phyloP scores from a whole-genome alignment of 2,888 invertebrate species.

The Psococerastis gibbosa region DNA sequence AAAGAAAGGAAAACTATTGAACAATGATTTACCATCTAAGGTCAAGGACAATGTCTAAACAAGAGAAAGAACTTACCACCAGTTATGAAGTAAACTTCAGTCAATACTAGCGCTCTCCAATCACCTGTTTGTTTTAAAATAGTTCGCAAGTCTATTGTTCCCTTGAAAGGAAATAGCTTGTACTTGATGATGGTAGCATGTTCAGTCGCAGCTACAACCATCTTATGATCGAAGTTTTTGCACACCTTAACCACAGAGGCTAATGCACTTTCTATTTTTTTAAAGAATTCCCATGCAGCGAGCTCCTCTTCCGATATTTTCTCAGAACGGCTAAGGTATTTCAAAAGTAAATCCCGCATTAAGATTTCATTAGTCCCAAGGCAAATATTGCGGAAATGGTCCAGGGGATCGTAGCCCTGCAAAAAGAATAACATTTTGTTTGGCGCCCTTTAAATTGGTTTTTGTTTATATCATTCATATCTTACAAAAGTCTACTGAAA shows the following conservation, averaged over 20 bases:
- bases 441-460: too few relatives aligned
- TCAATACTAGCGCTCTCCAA: constrained; percentile 7
- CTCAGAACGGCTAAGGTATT: constrained; percentile 36
- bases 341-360: constrained; percentile 44
- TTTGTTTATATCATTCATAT: too few relatives aligned
- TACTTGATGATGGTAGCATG: background rate
- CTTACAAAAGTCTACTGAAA: too few relatives aligned
- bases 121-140: background rate
- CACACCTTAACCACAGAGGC: background rate
- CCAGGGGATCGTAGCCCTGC: constrained; percentile 33
- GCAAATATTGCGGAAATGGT: constrained; percentile 37
- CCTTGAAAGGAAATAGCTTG: constrained; percentile 3
- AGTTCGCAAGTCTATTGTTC: constrained; percentile 1
- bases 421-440: constrained; percentile 4
- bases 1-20: too few relatives aligned
- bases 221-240: constrained; percentile 1
- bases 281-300: constrained; percentile 27
- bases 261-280: constrained; percentile 22
- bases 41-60: background rate
- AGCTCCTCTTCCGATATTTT: constrained; percentile 23
- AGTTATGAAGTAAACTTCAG: constrained; percentile 12
- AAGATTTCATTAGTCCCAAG: constrained; percentile 35
- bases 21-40: constrained; percentile 3
- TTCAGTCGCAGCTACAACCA: background rate
- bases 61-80: constrained; percentile 9